Base-by-base conservation (phyloP, 2,113 vertebrate genomes). In the Clupea harengus region DNA sequence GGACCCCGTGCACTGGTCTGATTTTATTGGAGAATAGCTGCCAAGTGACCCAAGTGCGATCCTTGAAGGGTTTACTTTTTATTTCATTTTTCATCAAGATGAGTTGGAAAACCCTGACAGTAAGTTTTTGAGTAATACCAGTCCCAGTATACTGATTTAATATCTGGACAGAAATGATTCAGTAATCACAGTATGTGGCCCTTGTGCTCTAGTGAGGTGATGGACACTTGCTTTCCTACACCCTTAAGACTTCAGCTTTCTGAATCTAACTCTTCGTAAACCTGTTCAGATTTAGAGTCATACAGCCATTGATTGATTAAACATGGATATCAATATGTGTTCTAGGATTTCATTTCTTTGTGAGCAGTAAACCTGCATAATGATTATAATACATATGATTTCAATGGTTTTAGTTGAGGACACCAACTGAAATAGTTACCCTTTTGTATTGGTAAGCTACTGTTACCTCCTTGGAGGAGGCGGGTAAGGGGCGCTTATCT, bases 391-490 rank as follows among this genome's bases (percentile, higher is more conserved):
- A 15, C 13, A 17, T 54, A 17, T 54, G 47, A 49, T 54, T 54
- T 17, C 15, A 39, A 54, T 4, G 3, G 52, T 54, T 2, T 54
- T 54, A 15, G 52, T 54, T 54, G 17, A 17, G 17, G 39, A 39
- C 39, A 39, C 39, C 39, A 1, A 39, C 39, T 39, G 39, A 39
- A 39, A 39, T 39, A 39, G 39, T 39, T 1, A 50, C 81, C 45
- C 72, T 64, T 60, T 81, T 17, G 22, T 45, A 28, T 84, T 82
- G 80, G n/a, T 45, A 78, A 49, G 18, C 15, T 28, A n/a, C 28
- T 85, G 90, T 93, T 94, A 94, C 93, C 93, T 94, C 90, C 83
- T 80, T 88, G 83, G 86, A 82, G 82, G 93, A 93, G 92, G 8
- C 28, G 64, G 9, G 64, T 72, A n/a, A 32, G 72, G 25, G 28